Base-by-base conservation (phyloP, 2,797 vertebrate genomes). In the Forpus xanthops region DNA sequence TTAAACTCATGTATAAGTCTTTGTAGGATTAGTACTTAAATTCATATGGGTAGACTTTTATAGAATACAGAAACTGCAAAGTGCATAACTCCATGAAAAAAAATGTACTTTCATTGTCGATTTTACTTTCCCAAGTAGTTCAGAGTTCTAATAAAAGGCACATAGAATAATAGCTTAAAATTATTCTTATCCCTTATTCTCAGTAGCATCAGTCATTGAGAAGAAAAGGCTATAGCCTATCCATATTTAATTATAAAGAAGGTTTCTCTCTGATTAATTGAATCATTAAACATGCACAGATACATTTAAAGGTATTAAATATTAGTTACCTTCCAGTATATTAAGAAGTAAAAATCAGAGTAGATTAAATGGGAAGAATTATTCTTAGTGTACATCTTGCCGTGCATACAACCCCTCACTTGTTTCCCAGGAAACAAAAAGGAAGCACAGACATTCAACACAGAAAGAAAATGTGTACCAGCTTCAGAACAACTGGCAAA, bases 171-270 rank as follows among this genome's bases (percentile, higher is more conserved):
- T 67, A 74, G 87, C 60, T 76, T 91, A 93, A 97, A 90, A 96
- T 95, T 96, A 96, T 92, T 96, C 93, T 96, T 96, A 91, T 79
- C 89, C 89, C 85, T 64, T 94, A 97, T 97, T 97, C 96, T 95
- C 96, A 94, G 92, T 70, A 96, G 87, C 88, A 97, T 96, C 94
- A 84, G 85, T 97, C 97, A 97, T 89, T 77, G 56, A 90, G 85
- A 89, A 94, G 90, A 96, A 97, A 95, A 95, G 90, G 93, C 91
- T 93, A 95, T 81, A 96, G 94, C 82, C 88, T 97, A 97, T 95
- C 96, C 90, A 95, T 97, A 96, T 98, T 97, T 98, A 98, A 98
- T 97, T 97, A 97, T 90, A 96, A 96, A 95, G 95, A 97, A 97
- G 96, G 92, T 96, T 96, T 95, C 95, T 85, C 41, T 96, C 89